Evolutionary conservation across 92 coral and sea anemone species (phyloP).

Genomic region (Virgularia gustaviana): DNA sequence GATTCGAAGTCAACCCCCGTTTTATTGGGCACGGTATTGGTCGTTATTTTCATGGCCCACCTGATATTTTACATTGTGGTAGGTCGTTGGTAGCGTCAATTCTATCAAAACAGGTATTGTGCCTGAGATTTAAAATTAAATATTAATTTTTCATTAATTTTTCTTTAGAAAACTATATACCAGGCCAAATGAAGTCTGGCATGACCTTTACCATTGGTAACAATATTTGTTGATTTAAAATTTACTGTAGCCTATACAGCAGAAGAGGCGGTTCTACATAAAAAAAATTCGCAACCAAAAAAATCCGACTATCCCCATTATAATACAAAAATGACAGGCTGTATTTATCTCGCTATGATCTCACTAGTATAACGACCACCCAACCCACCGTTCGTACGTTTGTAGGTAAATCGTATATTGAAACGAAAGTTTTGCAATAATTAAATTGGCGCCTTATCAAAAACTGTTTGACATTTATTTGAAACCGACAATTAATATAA

Average conservation of each 20-base stretch:
- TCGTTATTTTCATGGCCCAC: slow-evolving; percentile 80
- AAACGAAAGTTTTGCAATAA: no score
- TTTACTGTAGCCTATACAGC: no score
- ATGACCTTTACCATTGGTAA: slow-evolving; percentile 96
- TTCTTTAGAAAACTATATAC: slow-evolving; percentile 60
- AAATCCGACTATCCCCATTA: no score
- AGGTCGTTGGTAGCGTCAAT: slow-evolving; percentile 26
- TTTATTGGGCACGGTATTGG: slow-evolving; percentile 95
- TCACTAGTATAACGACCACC: no score
- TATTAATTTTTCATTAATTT: not conserved
- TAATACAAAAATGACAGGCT: no score
- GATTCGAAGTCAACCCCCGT: slow-evolving; percentile 67
- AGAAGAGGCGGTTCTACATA: no score
- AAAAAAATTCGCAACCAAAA: no score
- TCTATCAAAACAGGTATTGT: not conserved
- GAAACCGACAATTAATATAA: slow-evolving; percentile 62
- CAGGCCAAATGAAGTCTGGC: slow-evolving; percentile 82
- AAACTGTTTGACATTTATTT: not conserved
- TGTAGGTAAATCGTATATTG: no score
- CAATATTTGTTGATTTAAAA: no score
- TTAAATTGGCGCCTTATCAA: no score
- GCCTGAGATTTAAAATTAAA: not conserved
- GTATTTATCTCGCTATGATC: no score
- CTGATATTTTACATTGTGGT: slow-evolving; percentile 81
- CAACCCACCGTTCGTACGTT: no score